A percentile compares a stretch with the other conserved stretches of the same genome.
These are phyloP conservation scores for Microctenopoma steveboyesi DNA, from an alignment of 2,797 vertebrate genomes.

Conservation along the genomic window DNA sequence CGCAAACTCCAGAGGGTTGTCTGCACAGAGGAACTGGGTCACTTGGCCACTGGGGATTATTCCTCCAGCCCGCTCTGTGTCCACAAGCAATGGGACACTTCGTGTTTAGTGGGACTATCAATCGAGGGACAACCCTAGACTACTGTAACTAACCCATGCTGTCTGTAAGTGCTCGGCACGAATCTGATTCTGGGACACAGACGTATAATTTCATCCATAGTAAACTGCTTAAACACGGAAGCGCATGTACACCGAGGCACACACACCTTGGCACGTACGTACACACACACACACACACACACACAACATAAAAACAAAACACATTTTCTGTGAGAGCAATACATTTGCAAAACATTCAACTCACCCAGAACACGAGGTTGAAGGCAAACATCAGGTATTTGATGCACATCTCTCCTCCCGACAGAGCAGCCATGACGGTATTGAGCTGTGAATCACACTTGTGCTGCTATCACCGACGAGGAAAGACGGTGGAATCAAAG, in stretches of 20 bases:
- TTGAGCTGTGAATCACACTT: constrained; percentile 23
- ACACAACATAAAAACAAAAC: neutral
- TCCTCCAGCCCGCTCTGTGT: constrained; percentile 42
- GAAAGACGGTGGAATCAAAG: constrained; percentile 8
- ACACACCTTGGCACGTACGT: neutral
- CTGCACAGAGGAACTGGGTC: constrained; percentile 74
- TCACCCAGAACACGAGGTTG: constrained; percentile 97
- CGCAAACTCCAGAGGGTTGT: constrained; percentile 55
- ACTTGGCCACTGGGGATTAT: constrained; percentile 81
- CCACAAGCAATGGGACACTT: constrained; percentile 52
- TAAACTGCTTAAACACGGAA: constrained; percentile 28
- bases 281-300: no score
- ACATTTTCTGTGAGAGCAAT: neutral
- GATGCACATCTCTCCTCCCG: constrained; percentile 93
- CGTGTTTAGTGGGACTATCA: constrained; percentile 36
- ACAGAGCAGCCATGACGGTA: constrained; percentile 85
- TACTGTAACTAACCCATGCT: constrained; percentile 9
- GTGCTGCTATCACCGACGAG: neutral
- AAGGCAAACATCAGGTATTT: constrained; percentile 96
- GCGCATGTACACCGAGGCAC: constrained; percentile 10
- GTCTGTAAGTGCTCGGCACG: constrained; percentile 2
- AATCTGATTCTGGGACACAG: constrained; percentile 42
- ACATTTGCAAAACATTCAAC: constrained; percentile 55
- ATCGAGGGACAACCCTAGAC: neutral
- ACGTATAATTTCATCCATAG: constrained; percentile 31